A percentile compares a stretch with the other conserved stretches of the same genome.
These are phyloP conservation scores for Dioctria linearis DNA, from an alignment of 2,888 invertebrate species.

Conservation along the genomic window DNA sequence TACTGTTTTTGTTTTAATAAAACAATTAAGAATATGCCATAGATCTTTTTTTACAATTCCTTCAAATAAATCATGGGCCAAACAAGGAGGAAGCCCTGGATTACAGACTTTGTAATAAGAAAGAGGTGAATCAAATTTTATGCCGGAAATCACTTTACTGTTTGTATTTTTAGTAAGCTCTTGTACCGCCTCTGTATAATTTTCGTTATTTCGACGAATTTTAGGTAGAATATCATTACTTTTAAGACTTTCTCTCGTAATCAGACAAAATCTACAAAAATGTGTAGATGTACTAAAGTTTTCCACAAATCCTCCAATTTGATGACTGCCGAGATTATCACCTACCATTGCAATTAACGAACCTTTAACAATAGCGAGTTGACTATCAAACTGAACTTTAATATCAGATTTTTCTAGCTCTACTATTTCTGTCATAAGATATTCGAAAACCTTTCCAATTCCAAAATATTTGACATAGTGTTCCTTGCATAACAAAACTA, in stretches of 20 bases:
- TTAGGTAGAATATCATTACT: neutral
- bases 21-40: constrained; percentile 15
- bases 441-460: constrained; percentile 47
- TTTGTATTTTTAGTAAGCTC: neutral
- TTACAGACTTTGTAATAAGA: constrained; percentile 48
- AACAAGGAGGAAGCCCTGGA: constrained; percentile 53
- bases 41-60: constrained; percentile 31
- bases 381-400: constrained; percentile 11
- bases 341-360: constrained; percentile 56
- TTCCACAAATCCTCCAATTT: constrained; percentile 59
- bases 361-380: constrained; percentile 13
- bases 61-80: constrained; percentile 53
- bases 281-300: constrained; percentile 57
- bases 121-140: constrained; percentile 45
- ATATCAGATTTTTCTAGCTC: constrained; percentile 55
- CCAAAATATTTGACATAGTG: constrained; percentile 53
- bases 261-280: constrained; percentile 56
- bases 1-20: constrained; percentile 51
- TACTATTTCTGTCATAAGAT: constrained; percentile 46
- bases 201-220: neutral
- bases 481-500: constrained; percentile 54
- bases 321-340: constrained; percentile 59
- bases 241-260: constrained; percentile 24
- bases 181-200: neutral
- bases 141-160: neutral